A percentile compares a stretch with the other conserved stretches of the same genome.
These are phyloP conservation scores for Mycteria americana DNA, from an alignment of 2,797 vertebrate genomes.

Conservation along the genomic window DNA sequence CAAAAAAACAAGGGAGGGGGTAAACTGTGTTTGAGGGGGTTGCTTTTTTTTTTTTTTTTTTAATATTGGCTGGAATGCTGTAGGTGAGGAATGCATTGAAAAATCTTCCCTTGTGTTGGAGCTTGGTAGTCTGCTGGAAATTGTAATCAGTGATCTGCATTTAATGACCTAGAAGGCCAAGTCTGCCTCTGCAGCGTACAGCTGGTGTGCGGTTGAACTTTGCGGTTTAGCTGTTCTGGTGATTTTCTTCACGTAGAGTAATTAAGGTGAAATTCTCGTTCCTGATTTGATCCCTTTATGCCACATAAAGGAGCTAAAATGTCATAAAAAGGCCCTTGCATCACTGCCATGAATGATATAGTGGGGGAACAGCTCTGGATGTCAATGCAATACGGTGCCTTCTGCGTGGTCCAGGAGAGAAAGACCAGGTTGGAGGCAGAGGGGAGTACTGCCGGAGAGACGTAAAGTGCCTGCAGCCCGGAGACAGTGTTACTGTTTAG, in stretches of 20 bases:
- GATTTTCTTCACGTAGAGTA: neutral
- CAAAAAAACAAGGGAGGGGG: neutral
- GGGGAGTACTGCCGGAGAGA: neutral
- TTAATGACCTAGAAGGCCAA: neutral
- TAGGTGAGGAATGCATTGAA: neutral
- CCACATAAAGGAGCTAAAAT: neutral
- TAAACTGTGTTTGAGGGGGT: neutral
- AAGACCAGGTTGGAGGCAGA: neutral
- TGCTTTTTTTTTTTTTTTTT: neutral
- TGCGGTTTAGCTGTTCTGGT: neutral
- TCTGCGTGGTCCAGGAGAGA: neutral
- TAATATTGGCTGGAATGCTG: neutral
- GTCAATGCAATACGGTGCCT: neutral
- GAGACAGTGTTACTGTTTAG: neutral
- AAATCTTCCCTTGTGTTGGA: neutral
- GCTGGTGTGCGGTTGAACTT: accelerated
- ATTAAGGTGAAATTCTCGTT: neutral
- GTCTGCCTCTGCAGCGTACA: neutral
- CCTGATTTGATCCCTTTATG: neutral
- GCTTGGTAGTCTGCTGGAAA: neutral
- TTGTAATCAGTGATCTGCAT: neutral
- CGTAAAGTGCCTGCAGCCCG: neutral
- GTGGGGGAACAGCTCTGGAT: neutral
- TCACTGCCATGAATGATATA: neutral
- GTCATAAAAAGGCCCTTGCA: neutral